Conservation (phyloP, 2,113 vertebrate genomes). For the Lophotis ruficrista region DNA sequence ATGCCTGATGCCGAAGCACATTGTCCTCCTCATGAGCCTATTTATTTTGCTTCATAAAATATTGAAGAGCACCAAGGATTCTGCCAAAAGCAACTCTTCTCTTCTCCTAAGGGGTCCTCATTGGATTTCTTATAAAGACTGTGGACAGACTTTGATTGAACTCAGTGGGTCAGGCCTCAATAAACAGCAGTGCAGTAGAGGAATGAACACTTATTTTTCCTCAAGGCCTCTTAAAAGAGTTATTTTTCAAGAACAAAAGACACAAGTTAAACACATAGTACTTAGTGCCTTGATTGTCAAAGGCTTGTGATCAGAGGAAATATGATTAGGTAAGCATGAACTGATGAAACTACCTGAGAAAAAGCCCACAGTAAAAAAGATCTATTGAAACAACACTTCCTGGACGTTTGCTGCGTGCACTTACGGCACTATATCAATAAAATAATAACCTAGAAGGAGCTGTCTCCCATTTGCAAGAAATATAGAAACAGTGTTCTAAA, state of each 20-base stretch:
- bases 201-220: neutral
- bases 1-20: neutral
- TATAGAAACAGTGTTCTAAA: neutral
- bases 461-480: constrained; percentile 11
- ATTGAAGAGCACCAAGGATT: neutral
- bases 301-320: neutral
- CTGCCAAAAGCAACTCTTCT: neutral
- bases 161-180: neutral
- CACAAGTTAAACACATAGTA: neutral
- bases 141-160: neutral
- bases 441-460: neutral
- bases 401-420: neutral
- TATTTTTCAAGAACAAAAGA: neutral
- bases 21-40: neutral
- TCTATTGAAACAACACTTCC: neutral
- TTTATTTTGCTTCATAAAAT: constrained; percentile 19
- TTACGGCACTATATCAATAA: neutral
- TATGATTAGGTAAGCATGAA: neutral
- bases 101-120: neutral
- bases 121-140: neutral
- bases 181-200: neutral
- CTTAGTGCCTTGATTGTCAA: neutral
- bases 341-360: neutral
- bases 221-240: neutral
- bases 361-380: neutral